Evolutionary conservation across 2,113 vertebrate genomes (phyloP).

Genomic region (human): DNA sequence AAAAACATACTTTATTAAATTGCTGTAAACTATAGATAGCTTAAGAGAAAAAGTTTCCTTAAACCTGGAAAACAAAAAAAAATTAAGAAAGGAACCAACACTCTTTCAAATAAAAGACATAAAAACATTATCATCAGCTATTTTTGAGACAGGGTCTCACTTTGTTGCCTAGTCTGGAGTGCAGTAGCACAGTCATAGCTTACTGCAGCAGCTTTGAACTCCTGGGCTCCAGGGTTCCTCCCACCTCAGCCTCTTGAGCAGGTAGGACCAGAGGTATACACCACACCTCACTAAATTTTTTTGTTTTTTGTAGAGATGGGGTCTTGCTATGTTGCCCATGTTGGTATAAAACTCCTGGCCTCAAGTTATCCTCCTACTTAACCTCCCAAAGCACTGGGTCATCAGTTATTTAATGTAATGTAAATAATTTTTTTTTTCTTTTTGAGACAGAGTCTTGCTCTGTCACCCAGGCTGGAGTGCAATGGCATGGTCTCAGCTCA

Average conservation of each 20-base stretch:
- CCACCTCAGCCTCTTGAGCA: neutral
- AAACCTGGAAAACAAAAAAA: neutral
- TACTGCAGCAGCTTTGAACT: neutral
- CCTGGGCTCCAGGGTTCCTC: neutral
- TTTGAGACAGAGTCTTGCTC: too few species aligned
- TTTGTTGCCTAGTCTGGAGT: neutral
- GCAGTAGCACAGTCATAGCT: neutral
- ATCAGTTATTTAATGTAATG: neutral
- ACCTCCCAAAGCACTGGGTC: neutral
- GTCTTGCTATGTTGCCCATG: neutral
- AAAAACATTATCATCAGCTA: neutral
- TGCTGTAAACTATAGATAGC: neutral
- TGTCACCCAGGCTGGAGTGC: too few species aligned
- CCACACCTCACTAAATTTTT: neutral
- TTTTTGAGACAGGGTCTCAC: neutral
- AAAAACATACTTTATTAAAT: neutral
- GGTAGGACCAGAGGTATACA: neutral
- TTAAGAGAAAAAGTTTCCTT: neutral
- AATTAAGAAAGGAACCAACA: neutral
- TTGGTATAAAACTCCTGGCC: neutral
- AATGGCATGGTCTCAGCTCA: too few species aligned
- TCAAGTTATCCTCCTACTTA: neutral
- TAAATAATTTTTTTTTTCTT: neutral
- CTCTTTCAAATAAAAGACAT: neutral
- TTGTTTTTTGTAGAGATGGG: neutral